phyloP scores from a whole-genome alignment of 2,113 vertebrate species.

The Phainopepla nitens region DNA sequence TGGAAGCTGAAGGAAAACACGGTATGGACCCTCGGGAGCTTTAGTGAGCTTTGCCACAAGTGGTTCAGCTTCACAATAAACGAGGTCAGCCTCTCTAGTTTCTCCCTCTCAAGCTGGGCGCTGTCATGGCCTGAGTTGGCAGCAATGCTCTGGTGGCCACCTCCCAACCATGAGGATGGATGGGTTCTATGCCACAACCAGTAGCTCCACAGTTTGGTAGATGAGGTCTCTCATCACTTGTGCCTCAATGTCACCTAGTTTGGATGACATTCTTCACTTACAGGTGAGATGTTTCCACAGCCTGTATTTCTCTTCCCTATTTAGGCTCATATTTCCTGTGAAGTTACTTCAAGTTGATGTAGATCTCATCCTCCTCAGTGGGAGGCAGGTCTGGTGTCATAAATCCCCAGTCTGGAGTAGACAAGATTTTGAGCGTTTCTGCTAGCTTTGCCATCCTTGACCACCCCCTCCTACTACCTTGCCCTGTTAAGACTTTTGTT shows the following conservation, averaged over 20 bases:
- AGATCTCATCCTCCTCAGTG: neutral
- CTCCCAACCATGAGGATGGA: rapidly evolving
- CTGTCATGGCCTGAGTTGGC: neutral
- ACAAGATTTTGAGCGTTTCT: neutral
- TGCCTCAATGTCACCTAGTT: neutral
- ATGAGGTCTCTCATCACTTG: neutral
- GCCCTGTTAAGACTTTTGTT: neutral
- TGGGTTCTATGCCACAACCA: neutral
- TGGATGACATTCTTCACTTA: neutral
- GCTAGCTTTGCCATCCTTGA: neutral
- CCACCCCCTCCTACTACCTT: rapidly evolving
- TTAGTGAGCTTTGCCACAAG: neutral
- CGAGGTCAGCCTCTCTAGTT: rapidly evolving
- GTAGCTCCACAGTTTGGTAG: neutral
- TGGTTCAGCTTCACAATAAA: neutral
- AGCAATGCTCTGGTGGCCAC: neutral
- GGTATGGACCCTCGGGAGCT: rapidly evolving
- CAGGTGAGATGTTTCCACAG: neutral
- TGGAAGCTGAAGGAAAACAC: neutral
- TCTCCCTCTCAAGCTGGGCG: neutral
- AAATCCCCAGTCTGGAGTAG: neutral
- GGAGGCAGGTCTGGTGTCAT: neutral
- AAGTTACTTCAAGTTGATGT: neutral
- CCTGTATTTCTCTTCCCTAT: neutral
- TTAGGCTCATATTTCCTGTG: neutral